Evolutionary conservation across 2,888 invertebrate genomes (phyloP).

Genomic region (Autographa pulchrina): DNA sequence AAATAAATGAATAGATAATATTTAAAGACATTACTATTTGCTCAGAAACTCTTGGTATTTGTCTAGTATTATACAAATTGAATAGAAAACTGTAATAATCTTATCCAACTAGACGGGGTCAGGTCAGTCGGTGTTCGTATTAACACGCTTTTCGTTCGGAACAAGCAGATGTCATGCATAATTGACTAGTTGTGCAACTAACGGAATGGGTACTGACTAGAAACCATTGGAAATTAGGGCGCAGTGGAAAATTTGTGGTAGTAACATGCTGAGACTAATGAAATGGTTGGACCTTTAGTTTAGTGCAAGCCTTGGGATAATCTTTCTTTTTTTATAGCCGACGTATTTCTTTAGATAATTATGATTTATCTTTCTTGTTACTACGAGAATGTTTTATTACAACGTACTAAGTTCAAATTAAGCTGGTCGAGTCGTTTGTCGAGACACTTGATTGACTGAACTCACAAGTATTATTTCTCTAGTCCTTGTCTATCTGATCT

Average conservation of each 20-base stretch:
- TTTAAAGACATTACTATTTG: no score
- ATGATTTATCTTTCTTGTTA: no score
- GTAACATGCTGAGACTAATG: not conserved
- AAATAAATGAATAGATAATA: no score
- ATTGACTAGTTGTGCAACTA: slow-evolving; percentile 35
- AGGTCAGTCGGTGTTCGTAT: slow-evolving; percentile 31
- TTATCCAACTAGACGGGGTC: slow-evolving; percentile 27
- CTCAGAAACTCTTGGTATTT: no score
- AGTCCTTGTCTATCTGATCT: no score
- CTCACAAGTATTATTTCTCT: no score
- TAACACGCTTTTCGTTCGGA: slow-evolving; percentile 27
- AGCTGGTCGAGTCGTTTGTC: no score
- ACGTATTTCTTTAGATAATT: no score
- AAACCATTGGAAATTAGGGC: slow-evolving; percentile 8
- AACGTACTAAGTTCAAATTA: no score
- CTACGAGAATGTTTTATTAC: no score
- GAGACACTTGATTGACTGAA: no score
- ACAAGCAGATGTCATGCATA: slow-evolving; percentile 38
- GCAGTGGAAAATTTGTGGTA: slow-evolving; percentile 9
- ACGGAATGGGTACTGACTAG: slow-evolving; percentile 17
- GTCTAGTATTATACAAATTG: not conserved
- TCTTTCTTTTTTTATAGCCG: no score
- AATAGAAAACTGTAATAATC: slow-evolving; percentile 1
- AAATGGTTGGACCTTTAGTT: not conserved
- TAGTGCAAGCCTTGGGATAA: not conserved